Conservation (phyloP, 2,888 invertebrate species). For the Leucophenga maculata region DNA sequence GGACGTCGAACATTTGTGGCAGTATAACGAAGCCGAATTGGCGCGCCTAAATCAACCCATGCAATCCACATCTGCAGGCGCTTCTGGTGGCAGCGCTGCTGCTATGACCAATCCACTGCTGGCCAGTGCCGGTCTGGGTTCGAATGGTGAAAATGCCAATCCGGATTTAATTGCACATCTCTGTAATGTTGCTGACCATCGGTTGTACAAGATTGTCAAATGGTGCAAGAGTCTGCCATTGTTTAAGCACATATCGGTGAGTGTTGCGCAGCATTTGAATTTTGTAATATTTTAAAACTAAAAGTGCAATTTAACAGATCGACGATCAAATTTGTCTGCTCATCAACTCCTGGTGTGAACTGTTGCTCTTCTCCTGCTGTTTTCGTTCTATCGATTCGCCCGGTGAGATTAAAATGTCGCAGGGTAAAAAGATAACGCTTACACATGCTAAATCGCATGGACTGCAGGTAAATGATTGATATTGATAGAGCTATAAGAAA, state of each 20-base stretch:
- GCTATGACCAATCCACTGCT: conserved; percentile 74
- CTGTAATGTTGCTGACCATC: conserved; percentile 94
- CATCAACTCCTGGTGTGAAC: conserved; percentile 98
- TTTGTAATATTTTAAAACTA: not conserved
- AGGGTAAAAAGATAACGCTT: conserved; percentile 71
- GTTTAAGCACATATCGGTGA: conserved; percentile 94
- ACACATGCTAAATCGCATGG: conserved; percentile 72
- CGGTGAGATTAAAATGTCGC: conserved; percentile 85
- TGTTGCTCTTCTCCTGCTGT: conserved; percentile 92
- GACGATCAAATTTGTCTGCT: conserved; percentile 97
- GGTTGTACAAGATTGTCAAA: conserved; percentile 96
- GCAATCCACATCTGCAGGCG: conserved; percentile 43
- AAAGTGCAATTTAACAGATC: conserved; percentile 76
- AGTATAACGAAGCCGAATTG: conserved; percentile 89
- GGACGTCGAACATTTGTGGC: conserved; percentile 96
- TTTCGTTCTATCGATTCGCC: conserved; percentile 94
- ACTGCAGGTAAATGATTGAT: conserved; percentile 74
- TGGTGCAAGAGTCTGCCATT: conserved; percentile 98
- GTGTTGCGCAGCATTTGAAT: conserved; percentile 52
- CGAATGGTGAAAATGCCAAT: conserved; percentile 77
- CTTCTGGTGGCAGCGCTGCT: conserved; percentile 43
- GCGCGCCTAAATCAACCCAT: conserved; percentile 76
- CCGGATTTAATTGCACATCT: conserved; percentile 90
- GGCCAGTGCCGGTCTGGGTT: conserved; percentile 74
- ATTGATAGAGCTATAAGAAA: not conserved